Evolutionary conservation across 2,888 invertebrate genomes (phyloP).

Genomic region (Thera britannica): DNA sequence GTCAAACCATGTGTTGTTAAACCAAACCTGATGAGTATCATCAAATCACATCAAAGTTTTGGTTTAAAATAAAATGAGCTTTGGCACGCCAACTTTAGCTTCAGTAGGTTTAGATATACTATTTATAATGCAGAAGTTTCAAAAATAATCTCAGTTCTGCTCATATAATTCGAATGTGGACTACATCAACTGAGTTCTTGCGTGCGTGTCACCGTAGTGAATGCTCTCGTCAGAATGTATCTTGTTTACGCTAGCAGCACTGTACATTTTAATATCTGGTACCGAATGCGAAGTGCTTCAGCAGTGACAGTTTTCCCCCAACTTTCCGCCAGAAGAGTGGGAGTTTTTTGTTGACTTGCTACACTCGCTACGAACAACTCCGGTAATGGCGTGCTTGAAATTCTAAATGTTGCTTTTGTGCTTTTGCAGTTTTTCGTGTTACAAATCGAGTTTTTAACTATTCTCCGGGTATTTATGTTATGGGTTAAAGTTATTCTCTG

Average conservation of each 20-base stretch:
- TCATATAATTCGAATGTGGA: neutral
- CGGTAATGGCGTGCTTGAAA: constrained; percentile 52
- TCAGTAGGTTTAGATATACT: too few species aligned
- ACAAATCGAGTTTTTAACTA: constrained; percentile 53
- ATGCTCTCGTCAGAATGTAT: neutral
- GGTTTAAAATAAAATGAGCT: too few species aligned
- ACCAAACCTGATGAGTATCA: too few species aligned
- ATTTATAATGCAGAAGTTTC: too few species aligned
- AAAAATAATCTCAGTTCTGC: neutral
- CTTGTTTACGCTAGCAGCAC: neutral
- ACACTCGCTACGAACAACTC: constrained; percentile 33
- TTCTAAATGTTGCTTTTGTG: constrained; percentile 51
- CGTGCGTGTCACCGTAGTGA: neutral
- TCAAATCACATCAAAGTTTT: too few species aligned
- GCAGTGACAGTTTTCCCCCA: constrained; percentile 21
- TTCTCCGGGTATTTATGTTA: constrained; percentile 45
- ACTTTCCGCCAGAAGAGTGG: constrained; percentile 25
- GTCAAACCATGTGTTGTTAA: too few species aligned
- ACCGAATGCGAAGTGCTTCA: constrained; percentile 9
- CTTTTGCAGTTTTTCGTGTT: constrained; percentile 39
- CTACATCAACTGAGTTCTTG: neutral
- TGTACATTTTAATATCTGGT: neutral
- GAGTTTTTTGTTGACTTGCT: constrained; percentile 49
- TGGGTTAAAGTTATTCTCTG: constrained; percentile 37
- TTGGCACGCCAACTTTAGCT: too few species aligned